These are phyloP conservation scores for Adrianichthys oophorus DNA, from an alignment of 2,797 vertebrate genomes.

Conservation along the genomic window DNA sequence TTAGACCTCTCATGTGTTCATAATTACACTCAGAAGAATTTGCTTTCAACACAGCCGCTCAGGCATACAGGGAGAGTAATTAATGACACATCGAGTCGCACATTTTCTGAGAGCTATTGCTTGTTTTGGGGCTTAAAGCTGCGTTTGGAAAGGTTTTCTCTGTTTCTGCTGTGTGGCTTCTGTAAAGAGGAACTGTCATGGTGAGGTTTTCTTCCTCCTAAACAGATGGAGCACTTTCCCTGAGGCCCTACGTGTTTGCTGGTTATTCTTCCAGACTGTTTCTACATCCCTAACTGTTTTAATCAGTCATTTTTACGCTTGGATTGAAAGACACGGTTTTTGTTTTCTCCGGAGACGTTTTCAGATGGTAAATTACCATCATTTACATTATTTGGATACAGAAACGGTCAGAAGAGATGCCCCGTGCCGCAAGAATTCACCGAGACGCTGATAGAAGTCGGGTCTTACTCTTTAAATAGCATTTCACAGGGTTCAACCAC, in stretches of 20 bases:
- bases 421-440: constrained; percentile 48
- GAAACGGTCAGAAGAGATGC: constrained; percentile 14
- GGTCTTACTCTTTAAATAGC: constrained; percentile 55
- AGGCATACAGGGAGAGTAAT: constrained; percentile 40
- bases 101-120: constrained; percentile 50
- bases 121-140: constrained; percentile 49
- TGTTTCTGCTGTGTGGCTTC: constrained; percentile 38
- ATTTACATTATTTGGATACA: no score
- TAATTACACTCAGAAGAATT: constrained; percentile 51
- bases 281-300: constrained; percentile 69
- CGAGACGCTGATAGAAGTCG: constrained; percentile 25
- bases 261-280: constrained; percentile 76
- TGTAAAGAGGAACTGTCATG: constrained; percentile 56
- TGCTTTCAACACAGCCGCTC: constrained; percentile 47
- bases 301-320: constrained; percentile 70
- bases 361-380: no score
- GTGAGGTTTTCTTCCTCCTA: constrained; percentile 53
- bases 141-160: constrained; percentile 32
- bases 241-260: constrained; percentile 60
- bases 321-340: constrained; percentile 33
- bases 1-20: constrained; percentile 47
- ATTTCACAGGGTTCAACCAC: constrained; percentile 59
- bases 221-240: constrained; percentile 69
- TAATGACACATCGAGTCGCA: constrained; percentile 59
- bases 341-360: no score